Evolutionary conservation across 1,140 invertebrate genomes (phyloP).

Genomic region (Scylla paramamosain): DNA sequence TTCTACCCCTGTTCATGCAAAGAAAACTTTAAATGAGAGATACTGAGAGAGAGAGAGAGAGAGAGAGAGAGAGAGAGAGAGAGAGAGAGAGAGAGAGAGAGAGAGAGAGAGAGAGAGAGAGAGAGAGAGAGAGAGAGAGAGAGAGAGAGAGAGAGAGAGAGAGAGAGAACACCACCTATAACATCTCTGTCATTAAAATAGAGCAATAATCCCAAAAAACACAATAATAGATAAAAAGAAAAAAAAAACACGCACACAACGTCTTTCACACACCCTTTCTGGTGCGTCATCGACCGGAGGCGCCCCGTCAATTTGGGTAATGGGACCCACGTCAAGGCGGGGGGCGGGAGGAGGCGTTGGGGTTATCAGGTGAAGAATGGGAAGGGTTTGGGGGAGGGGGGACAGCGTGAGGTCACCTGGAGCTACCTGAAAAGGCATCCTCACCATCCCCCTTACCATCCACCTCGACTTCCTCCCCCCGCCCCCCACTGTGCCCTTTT

Average conservation of each 20-base stretch:
- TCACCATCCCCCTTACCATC: not conserved
- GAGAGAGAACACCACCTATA: no score
- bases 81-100: slow-evolving; percentile 14
- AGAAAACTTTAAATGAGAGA: slow-evolving; percentile 15
- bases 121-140: no score
- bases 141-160: no score
- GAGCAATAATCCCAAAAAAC: not conserved
- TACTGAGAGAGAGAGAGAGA: not conserved
- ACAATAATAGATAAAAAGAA: not conserved
- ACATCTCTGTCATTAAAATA: no score
- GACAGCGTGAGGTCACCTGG: not conserved
- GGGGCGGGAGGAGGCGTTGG: not conserved
- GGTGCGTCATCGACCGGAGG: not conserved
- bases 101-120: no score
- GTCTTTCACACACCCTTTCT: not conserved
- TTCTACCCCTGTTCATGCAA: not conserved
- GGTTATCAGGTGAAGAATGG: slow-evolving; percentile 21
- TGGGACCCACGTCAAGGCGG: not conserved
- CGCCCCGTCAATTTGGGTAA: not conserved
- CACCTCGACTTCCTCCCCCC: not conserved
- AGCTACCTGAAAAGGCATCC: not conserved
- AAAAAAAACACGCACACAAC: not conserved
- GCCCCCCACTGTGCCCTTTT: not conserved
- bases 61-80: slow-evolving; percentile 20
- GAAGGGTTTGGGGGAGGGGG: not conserved